Evolutionary conservation across 2,797 vertebrate species (phyloP).

Genomic region (Loris lydekkerianus): DNA sequence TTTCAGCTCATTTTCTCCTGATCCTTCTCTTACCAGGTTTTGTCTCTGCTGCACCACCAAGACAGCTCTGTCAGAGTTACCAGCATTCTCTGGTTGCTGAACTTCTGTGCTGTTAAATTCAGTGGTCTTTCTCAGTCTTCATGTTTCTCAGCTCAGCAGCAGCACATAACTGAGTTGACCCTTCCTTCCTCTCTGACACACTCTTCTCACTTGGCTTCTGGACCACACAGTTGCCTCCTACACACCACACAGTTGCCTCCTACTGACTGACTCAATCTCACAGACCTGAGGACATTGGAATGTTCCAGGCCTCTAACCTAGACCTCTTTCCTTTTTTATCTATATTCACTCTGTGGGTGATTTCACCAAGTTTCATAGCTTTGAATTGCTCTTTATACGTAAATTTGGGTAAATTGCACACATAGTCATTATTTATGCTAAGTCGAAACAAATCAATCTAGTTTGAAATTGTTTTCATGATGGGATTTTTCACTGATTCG

Average conservation of each 20-base stretch:
- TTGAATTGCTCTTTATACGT: neutral
- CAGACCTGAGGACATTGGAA: neutral
- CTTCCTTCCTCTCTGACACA: neutral
- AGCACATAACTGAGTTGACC: neutral
- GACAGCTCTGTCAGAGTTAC: neutral
- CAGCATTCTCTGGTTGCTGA: neutral
- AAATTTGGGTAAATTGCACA: neutral
- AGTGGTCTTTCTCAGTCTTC: neutral
- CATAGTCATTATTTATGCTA: neutral
- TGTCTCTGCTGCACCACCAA: neutral
- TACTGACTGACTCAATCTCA: neutral
- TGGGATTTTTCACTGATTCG: slow-evolving; percentile 30
- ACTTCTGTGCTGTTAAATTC: neutral
- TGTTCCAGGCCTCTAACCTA: neutral
- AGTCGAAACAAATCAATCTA: neutral
- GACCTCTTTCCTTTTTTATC: neutral
- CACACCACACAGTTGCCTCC: neutral
- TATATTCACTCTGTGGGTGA: neutral
- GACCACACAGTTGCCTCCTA: neutral
- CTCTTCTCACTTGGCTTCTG: neutral
- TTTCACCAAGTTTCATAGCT: neutral
- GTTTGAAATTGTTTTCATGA: neutral
- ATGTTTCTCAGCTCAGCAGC: neutral
- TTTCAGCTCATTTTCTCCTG: neutral
- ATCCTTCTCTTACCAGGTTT: neutral